These are phyloP conservation scores for Strigamia transsilvanica DNA, from an alignment of 2,888 invertebrate species.

Conservation along the genomic window DNA sequence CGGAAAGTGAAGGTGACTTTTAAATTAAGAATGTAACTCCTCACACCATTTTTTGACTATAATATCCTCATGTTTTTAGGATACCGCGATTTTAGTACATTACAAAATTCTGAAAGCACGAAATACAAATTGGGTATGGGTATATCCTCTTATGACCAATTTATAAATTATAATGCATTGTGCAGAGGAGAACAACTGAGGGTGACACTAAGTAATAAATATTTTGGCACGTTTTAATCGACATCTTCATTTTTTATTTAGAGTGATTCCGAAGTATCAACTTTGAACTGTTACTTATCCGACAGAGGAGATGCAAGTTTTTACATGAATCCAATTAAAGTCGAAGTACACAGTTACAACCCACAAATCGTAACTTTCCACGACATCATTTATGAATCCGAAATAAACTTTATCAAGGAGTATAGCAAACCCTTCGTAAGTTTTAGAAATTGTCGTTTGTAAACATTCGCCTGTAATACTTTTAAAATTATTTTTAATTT, in stretches of 20 bases:
- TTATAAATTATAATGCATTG: conserved; percentile 53
- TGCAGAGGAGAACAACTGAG: conserved; percentile 55
- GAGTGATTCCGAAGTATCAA: no score
- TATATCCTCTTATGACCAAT: conserved; percentile 11
- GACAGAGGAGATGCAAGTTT: no score
- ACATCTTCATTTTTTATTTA: no score
- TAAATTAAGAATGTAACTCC: neutral
- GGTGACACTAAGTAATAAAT: neutral
- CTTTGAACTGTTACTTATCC: no score
- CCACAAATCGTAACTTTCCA: no score
- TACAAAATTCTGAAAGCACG: neutral
- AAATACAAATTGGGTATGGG: conserved; percentile 29
- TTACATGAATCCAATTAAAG: no score
- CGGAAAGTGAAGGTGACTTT: neutral
- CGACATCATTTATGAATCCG: no score
- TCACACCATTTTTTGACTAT: neutral
- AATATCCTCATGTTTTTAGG: neutral
- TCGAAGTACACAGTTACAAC: no score
- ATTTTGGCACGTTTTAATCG: no score
- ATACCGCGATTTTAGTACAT: neutral
- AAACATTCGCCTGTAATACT: no score
- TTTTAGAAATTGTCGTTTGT: neutral
- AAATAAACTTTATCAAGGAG: conserved; percentile 59
- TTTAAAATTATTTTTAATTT: no score
- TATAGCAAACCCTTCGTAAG: conserved; percentile 59